Evolutionary conservation across 2,888 invertebrate genomes (phyloP), one percentile per base, ranked within the genome.

Genomic region (Lypha dubia): DNA sequence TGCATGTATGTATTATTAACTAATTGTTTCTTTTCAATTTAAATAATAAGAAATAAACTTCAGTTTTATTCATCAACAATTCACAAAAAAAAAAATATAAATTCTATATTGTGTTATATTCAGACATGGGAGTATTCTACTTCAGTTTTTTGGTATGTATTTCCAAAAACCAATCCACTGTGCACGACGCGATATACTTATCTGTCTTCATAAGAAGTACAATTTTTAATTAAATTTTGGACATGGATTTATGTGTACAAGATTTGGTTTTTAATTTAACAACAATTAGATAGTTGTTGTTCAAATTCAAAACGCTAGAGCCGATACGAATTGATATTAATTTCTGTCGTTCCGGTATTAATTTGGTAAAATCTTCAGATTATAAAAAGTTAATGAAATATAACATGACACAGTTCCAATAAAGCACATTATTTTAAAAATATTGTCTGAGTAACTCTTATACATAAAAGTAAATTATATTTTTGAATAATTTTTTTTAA

Each of bases 171-270:
- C 20, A 20, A 17, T 8, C 49, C 49, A 49, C 2, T 49, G 17
- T 49, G 49, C 20, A 20, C 35, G 1, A 7, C 8, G 35, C 35
- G 11, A 38, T n/a, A 51, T 9, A 22, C 22, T 51, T 51, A 22
- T 22, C 5, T 51, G 20, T n/a, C n/a, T n/a, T n/a, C n/a, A n/a
- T n/a, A 58, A 65, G 20, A 24, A 9, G 41, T 41, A 75, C n/a
- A 53, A 53, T 15, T 53, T 63, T 65, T 75, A 65, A 75, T 75
- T 75, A 75, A 65, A 56, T 65, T 53, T 56, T 75, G 15, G 5
- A 51, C 4, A 35, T 35, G n/a, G 22, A 67, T 76, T 76, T 76
- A 28, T 65, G 3, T 75, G 2, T 28, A 1, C n/a, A 53, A 35
- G n/a, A n/a, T n/a, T 5, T 53, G 11, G 11, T 32, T 28, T 56